Evolutionary conservation across 2,113 vertebrate genomes (phyloP), one percentile per base, ranked within the genome.

Genomic region (Xenopus borealis): DNA sequence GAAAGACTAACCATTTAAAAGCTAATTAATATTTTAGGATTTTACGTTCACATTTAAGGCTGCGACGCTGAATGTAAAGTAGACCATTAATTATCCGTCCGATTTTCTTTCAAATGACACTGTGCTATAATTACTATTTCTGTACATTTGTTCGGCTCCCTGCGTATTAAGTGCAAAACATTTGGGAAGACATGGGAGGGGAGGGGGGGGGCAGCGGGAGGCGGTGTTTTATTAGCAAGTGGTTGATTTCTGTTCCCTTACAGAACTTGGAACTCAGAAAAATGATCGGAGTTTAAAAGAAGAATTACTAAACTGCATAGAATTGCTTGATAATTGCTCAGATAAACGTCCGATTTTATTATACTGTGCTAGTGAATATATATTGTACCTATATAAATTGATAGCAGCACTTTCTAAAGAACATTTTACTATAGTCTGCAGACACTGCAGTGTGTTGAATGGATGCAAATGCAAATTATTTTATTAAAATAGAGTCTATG

Each of bases 361-460:
- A 57, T 18, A 45, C 27, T n/a, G 58, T 12, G 14, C 13, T 71
- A 16, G 57, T 62, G 44, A 47, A 50, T 47, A 62, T 62, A 62
- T 71, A 71, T 47, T 62, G 69, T 58, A 50, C 20, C 57, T 47
- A 71, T 62, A 71, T 62, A 71, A 71, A 46, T 62, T 61, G 44
- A 71, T 71, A 61, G 69, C 44, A n/a, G 69, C 11, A 20, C 40
- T 62, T 61, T 59, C 18, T 17, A 69, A 53, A 69, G 66, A 52
- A 27, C 40, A 13, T 71, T 71, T 71, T 71, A 62, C 19, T 47
- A 27, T 19, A 27, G 20, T 18, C 20, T 18, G 23, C 19, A 50
- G 47, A 50, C 47, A 50, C 47, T 50, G 47, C 47, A 50, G 47
- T 50, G 8, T 50, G 11, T 16, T 50, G 14, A 50, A 50, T 40